A percentile compares a stretch with the other conserved stretches of the same genome.
phyloP scores from a whole-genome alignment of 2,888 invertebrate genomes.

The Malthinus flaveolus region DNA sequence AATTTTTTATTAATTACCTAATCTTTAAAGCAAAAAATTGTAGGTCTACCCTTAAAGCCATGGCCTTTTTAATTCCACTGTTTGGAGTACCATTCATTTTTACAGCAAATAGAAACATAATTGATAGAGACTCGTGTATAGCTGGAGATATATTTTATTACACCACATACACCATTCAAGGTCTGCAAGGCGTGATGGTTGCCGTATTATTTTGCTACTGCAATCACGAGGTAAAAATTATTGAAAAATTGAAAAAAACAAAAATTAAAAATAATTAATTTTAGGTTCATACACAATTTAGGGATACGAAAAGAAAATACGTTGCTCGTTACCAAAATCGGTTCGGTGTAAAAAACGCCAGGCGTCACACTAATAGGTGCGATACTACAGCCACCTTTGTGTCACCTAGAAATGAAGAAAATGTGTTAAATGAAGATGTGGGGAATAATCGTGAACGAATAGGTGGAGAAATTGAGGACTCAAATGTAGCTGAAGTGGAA shows the following conservation, averaged over 20 bases:
- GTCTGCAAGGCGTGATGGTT: constrained; percentile 65
- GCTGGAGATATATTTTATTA: constrained; percentile 63
- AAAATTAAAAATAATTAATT: not conserved
- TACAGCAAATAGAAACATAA: constrained; percentile 60
- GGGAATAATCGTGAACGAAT: not conserved
- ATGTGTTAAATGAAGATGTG: not conserved
- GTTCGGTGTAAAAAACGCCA: not conserved
- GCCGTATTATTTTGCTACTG: constrained; percentile 69
- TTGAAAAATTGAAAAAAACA: not conserved
- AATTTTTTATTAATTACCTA: no score
- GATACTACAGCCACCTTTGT: not conserved
- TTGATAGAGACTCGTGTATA: constrained; percentile 54
- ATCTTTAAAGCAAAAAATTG: constrained; percentile 31
- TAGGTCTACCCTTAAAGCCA: constrained; percentile 67
- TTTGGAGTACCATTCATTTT: constrained; percentile 71
- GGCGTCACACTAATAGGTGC: not conserved
- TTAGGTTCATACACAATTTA: not conserved
- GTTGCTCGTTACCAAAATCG: not conserved
- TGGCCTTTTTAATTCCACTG: constrained; percentile 68
- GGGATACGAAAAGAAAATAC: not conserved
- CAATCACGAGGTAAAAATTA: constrained; percentile 59
- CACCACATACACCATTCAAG: constrained; percentile 63
- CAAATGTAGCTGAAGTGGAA: not conserved
- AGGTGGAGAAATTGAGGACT: not conserved
- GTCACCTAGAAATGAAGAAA: not conserved